These are phyloP conservation scores for Aphelocoma californica DNA, from an alignment of 2,797 vertebrate genomes.

Conservation along the genomic window DNA sequence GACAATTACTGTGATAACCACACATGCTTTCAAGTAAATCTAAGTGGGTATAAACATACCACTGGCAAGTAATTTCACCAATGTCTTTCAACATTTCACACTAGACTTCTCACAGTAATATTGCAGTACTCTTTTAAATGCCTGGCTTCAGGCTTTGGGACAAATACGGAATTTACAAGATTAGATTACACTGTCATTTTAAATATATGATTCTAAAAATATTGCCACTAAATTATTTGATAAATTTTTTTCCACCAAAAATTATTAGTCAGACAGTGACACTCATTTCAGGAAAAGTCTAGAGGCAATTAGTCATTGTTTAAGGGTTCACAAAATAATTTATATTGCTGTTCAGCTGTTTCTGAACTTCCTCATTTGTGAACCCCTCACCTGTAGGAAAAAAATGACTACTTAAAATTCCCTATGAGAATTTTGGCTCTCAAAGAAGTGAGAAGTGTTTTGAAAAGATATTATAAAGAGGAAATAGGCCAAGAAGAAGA, in stretches of 20 bases:
- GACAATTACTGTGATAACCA: conserved; percentile 81
- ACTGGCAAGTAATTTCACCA: conserved; percentile 67
- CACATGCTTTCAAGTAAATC: conserved; percentile 74
- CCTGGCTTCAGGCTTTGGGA: conserved; percentile 67
- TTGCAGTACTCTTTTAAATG: conserved; percentile 58
- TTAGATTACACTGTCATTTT: conserved; percentile 1
- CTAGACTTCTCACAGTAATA: conserved; percentile 59
- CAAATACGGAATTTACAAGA: not conserved
- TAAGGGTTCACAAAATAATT: conserved; percentile 14
- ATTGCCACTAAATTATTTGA: conserved; percentile 23
- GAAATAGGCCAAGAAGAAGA: conserved; percentile 53
- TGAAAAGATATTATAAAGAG: conserved; percentile 15
- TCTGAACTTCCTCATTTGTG: conserved; percentile 9
- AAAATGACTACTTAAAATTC: conserved; percentile 32
- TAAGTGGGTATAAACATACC: conserved; percentile 76
- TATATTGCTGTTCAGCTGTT: conserved; percentile 10
- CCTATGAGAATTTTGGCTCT: conserved; percentile 44
- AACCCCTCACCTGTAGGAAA: conserved; percentile 7
- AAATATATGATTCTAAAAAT: conserved; percentile 1
- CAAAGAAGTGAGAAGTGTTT: conserved; percentile 31
- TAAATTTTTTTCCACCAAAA: not conserved
- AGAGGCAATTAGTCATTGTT: not conserved
- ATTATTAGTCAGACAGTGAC: not conserved
- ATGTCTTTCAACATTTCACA: conserved; percentile 69
- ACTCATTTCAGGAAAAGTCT: not conserved